A percentile compares a stretch with the other conserved stretches of the same genome.
Conservation (phyloP, 2,113 vertebrate species). For the Entelurus aequoreus region DNA sequence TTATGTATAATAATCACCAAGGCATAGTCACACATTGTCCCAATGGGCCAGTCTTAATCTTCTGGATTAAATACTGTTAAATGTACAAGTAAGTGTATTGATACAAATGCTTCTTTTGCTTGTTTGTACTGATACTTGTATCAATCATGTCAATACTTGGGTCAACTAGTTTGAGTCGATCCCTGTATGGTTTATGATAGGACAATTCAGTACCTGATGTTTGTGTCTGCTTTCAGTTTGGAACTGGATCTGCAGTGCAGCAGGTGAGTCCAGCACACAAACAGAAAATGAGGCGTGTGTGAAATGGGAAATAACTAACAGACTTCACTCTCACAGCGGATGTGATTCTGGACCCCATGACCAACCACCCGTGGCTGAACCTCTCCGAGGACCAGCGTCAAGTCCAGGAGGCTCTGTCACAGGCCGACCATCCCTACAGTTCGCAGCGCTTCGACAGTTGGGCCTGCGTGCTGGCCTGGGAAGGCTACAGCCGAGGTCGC, state of each 20-base stretch:
- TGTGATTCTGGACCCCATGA: slow-evolving; percentile 66
- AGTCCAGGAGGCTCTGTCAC: slow-evolving; percentile 55
- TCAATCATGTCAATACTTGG: too few species aligned
- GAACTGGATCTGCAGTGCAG: slow-evolving; percentile 68
- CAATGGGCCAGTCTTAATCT: too few species aligned
- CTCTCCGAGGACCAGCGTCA: slow-evolving; percentile 65
- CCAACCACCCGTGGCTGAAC: slow-evolving; percentile 67
- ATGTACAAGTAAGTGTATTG: too few species aligned
- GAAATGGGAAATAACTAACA: background rate
- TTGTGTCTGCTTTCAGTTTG: slow-evolving; percentile 59
- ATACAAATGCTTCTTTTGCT: too few species aligned
- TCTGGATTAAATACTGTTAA: too few species aligned
- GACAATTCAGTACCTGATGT: background rate
- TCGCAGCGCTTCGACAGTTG: slow-evolving; percentile 66
- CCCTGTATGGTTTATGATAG: background rate
- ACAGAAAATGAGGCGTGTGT: too few species aligned
- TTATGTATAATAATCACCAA: too few species aligned
- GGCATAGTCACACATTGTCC: too few species aligned
- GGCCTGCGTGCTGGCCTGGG: slow-evolving; percentile 67
- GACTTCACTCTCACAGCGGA: slow-evolving; percentile 44
- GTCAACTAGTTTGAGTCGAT: too few species aligned
- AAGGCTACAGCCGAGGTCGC: slow-evolving; percentile 65
- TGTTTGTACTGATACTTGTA: too few species aligned
- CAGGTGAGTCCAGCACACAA: slow-evolving; percentile 40
- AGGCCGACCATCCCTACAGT: slow-evolving; percentile 35